Conservation (phyloP, 1,140 invertebrate genomes). For the Teleopsis dalmanni region DNA sequence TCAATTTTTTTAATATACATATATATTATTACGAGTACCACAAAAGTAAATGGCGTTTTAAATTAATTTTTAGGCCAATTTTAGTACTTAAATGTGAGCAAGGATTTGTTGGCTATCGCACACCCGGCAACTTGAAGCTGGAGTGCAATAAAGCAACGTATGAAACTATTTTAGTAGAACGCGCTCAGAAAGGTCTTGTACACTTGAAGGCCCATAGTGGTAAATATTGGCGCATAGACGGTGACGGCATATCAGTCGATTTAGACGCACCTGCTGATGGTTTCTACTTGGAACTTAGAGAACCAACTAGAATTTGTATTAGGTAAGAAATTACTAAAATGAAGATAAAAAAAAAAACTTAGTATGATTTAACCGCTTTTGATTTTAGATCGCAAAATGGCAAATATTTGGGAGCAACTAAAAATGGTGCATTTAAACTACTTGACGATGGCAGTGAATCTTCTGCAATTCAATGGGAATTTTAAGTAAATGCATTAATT, state of each 20-base stretch:
- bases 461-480: conserved; percentile 87
- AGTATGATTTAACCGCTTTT: too few species aligned
- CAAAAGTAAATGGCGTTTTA: too few species aligned
- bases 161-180: conserved; percentile 85
- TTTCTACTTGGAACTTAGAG: conserved; percentile 86
- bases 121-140: conserved; percentile 65
- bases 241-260: conserved; percentile 80
- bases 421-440: conserved; percentile 87
- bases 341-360: neutral
- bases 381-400: conserved; percentile 48
- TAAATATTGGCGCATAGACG: conserved; percentile 87
- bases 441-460: conserved; percentile 67
- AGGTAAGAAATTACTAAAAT: too few species aligned
- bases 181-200: conserved; percentile 81
- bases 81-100: conserved; percentile 91
- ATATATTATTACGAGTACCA: too few species aligned
- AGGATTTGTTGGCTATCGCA: conserved; percentile 91
- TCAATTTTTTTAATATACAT: too few species aligned
- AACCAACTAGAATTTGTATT: conserved; percentile 86
- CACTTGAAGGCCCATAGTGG: conserved; percentile 91
- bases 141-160: conserved; percentile 95
- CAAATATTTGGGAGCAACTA: conserved; percentile 81
- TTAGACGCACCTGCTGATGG: conserved; percentile 72
- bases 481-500: too few species aligned
- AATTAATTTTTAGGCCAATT: conserved; percentile 61